These are phyloP conservation scores for Hyperopisus bebe DNA, from an alignment of 2,113 vertebrate genomes.

Conservation along the genomic window DNA sequence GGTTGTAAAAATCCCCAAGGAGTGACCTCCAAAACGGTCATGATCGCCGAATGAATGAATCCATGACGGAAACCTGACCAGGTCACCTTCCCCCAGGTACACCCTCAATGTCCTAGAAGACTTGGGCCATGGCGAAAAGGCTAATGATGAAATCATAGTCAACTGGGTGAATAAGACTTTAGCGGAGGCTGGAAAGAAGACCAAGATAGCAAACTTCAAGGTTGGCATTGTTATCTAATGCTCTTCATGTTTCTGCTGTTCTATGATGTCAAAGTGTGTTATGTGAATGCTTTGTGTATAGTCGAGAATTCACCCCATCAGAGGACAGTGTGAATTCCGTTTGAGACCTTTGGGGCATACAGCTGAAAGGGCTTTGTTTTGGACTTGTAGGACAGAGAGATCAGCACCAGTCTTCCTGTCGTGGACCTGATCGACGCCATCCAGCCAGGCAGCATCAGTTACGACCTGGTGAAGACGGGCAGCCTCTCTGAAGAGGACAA, in stretches of 20 bases:
- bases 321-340: neutral
- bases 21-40: neutral
- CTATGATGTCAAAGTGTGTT: neutral
- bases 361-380: neutral
- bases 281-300: neutral
- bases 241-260: neutral
- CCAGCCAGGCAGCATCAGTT: slow-evolving; percentile 85
- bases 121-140: slow-evolving; percentile 81
- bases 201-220: slow-evolving; percentile 88
- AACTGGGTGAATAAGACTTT: slow-evolving; percentile 88
- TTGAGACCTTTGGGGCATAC: neutral
- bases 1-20: neutral
- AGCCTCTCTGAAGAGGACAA: slow-evolving; percentile 78
- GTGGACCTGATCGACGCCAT: slow-evolving; percentile 96
- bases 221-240: slow-evolving; percentile 42
- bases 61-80: neutral
- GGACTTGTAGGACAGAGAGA: slow-evolving; percentile 76
- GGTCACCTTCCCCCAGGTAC: slow-evolving; percentile 60
- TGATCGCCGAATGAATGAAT: neutral
- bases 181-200: slow-evolving; percentile 72
- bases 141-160: slow-evolving; percentile 85
- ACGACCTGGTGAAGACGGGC: slow-evolving; percentile 86
- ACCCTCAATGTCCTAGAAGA: slow-evolving; percentile 83
- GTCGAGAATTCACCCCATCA: neutral
- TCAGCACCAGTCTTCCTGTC: slow-evolving; percentile 87